phyloP scores from a whole-genome alignment of 2,888 invertebrate genomes.

The Sinohyriopsis cumingii region DNA sequence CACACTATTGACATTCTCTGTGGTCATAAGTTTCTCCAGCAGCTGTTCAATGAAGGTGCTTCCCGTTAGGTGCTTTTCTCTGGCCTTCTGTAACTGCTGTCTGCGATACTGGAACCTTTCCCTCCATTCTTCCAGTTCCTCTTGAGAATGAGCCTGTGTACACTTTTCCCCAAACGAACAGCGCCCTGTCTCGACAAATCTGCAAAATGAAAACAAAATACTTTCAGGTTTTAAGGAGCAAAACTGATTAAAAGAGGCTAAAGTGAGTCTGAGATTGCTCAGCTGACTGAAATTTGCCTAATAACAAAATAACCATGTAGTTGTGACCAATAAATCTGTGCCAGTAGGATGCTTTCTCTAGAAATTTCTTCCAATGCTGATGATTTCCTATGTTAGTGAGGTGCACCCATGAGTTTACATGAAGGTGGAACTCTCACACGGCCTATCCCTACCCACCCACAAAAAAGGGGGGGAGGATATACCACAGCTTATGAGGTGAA shows the following conservation, averaged over 20 bases:
- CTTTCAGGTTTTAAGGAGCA: background rate
- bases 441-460: too few species aligned
- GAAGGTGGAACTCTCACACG: too few species aligned
- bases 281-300: too few species aligned
- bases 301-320: too few species aligned
- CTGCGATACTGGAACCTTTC: constrained; percentile 80
- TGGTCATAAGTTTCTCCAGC: constrained; percentile 75
- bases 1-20: constrained; percentile 78
- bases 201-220: constrained; percentile 14
- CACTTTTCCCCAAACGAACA: constrained; percentile 83
- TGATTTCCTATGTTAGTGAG: too few species aligned
- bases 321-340: too few species aligned
- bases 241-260: background rate
- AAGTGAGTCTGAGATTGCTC: too few species aligned
- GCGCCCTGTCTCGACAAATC: constrained; percentile 52
- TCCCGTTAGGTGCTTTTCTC: constrained; percentile 81
- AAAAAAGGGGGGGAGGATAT: too few species aligned
- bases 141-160: constrained; percentile 82
- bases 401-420: too few species aligned
- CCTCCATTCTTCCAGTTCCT: constrained; percentile 83
- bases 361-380: too few species aligned
- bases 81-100: constrained; percentile 74
- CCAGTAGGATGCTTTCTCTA: too few species aligned
- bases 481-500: too few species aligned
- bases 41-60: constrained; percentile 78